Evolutionary conservation across 2,113 vertebrate genomes (phyloP).

Genomic region (Copsychus sechellarum): DNA sequence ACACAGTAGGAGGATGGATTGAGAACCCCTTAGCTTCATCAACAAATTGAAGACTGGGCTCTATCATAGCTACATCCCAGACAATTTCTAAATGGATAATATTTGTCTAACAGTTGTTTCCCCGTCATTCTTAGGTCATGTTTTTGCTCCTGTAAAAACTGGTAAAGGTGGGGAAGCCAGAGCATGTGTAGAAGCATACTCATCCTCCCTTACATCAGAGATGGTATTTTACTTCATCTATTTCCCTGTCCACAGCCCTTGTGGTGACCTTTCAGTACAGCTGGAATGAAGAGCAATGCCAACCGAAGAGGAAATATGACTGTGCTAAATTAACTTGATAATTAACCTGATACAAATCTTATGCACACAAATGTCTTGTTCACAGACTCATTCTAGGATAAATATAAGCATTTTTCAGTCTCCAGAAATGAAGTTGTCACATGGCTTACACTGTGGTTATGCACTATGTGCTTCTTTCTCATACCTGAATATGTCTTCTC

Average conservation of each 20-base stretch:
- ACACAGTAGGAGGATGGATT: background rate
- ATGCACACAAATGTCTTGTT: background rate
- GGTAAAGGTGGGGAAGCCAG: background rate
- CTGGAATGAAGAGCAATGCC: background rate
- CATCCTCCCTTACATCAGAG: background rate
- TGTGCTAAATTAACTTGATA: background rate
- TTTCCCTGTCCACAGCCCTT: background rate
- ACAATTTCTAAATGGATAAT: background rate
- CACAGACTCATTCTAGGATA: background rate
- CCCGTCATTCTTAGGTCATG: background rate
- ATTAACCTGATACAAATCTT: background rate
- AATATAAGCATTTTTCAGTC: background rate
- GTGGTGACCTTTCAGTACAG: accelerated
- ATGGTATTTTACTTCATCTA: background rate
- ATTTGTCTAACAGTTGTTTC: background rate
- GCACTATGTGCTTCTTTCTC: background rate
- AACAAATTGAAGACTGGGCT: background rate
- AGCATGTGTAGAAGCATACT: background rate
- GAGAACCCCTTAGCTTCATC: background rate
- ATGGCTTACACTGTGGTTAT: background rate
- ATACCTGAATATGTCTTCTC: background rate
- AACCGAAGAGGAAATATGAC: background rate
- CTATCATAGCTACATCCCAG: background rate
- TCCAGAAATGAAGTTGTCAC: background rate
- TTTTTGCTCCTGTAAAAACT: background rate